Percentiles rank a stretch among this genome's conserved stretches.
phyloP scores from a whole-genome alignment of 2,888 invertebrate genomes.

The Ceriagrion tenellum region DNA sequence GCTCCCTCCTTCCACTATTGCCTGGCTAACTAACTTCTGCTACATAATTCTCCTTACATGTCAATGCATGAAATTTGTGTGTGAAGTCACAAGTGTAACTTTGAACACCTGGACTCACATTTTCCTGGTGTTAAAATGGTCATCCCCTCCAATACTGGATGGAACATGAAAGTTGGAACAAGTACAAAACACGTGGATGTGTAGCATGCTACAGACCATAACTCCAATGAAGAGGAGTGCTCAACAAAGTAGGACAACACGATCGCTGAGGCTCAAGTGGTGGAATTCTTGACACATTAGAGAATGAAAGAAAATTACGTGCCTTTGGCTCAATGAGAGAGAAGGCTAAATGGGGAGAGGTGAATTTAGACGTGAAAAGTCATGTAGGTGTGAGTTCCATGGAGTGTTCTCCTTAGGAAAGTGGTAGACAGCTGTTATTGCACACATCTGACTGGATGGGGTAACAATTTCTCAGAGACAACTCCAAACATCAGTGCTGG shows the following conservation, averaged over 20 bases:
- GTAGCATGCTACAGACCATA: background rate
- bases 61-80: slow-evolving; percentile 19
- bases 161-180: background rate
- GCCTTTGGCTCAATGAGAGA: background rate
- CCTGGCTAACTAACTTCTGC: slow-evolving; percentile 53
- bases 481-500: background rate
- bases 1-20: slow-evolving; percentile 27
- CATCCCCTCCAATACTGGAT: slow-evolving; percentile 36
- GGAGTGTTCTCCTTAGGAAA: background rate
- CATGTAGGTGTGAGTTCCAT: background rate
- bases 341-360: background rate
- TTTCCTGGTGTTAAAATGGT: background rate
- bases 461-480: background rate
- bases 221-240: slow-evolving; percentile 20
- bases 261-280: background rate
- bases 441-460: background rate
- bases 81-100: slow-evolving; percentile 16
- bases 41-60: background rate
- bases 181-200: slow-evolving; percentile 50
- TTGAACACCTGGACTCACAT: slow-evolving; percentile 21
- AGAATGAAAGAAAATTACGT: background rate
- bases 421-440: background rate
- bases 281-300: background rate
- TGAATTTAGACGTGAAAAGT: background rate
- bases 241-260: background rate